phyloP scores from a whole-genome alignment of 2,888 invertebrate genomes.

The Patella ulyssiponensis region DNA sequence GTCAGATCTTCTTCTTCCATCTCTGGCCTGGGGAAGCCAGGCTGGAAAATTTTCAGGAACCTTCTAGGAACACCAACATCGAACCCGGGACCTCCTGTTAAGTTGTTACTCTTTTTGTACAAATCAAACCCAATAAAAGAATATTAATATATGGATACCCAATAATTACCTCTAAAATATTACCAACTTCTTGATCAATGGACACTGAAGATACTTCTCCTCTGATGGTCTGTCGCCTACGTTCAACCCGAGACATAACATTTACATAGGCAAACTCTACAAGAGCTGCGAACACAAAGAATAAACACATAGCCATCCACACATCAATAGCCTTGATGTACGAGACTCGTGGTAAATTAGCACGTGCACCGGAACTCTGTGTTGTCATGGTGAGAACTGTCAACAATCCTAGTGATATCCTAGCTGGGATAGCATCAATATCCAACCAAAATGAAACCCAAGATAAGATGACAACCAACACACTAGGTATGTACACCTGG shows the following conservation, averaged over 20 bases:
- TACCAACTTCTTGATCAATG: neutral
- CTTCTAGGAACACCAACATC: too few relatives aligned
- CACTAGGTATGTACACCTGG: conserved; percentile 49
- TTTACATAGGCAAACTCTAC: conserved; percentile 45
- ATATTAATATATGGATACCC: neutral
- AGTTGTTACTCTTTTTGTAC: too few relatives aligned
- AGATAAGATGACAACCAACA: conserved; percentile 48
- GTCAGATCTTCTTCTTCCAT: too few relatives aligned
- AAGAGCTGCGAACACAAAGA: conserved; percentile 43
- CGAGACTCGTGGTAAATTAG: conserved; percentile 45
- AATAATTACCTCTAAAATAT: neutral
- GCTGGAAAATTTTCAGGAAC: too few relatives aligned
- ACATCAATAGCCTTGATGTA: conserved; percentile 49
- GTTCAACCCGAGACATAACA: conserved; percentile 39
- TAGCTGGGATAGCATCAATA: conserved; percentile 46
- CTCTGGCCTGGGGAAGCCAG: too few relatives aligned
- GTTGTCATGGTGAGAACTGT: conserved; percentile 51
- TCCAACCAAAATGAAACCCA: conserved; percentile 54
- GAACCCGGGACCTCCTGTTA: too few relatives aligned
- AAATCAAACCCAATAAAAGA: too few relatives aligned
- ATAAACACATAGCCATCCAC: conserved; percentile 44
- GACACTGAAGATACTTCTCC: conserved; percentile 11
- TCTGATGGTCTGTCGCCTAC: conserved; percentile 23
- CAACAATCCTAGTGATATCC: conserved; percentile 45
- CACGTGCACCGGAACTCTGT: conserved; percentile 44